These are phyloP conservation scores for Emmelina monodactyla DNA, from an alignment of 2,888 invertebrate genomes.

Conservation along the genomic window DNA sequence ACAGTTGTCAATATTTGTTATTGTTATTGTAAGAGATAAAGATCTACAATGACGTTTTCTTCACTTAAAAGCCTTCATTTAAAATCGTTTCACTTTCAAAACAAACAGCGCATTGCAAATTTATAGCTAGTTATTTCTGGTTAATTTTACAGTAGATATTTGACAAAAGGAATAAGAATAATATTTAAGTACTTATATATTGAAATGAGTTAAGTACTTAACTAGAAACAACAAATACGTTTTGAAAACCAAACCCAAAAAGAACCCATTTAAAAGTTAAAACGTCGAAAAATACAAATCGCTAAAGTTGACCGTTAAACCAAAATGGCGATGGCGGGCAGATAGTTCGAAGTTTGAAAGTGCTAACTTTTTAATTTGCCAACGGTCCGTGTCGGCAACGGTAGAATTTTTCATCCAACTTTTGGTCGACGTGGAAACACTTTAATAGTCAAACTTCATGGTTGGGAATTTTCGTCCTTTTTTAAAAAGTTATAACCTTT, in stretches of 20 bases:
- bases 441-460: slow-evolving; percentile 34
- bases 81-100: too few species aligned
- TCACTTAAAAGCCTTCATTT: too few species aligned
- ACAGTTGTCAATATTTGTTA: too few species aligned
- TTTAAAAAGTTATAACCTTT: too few species aligned
- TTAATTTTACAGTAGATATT: too few species aligned
- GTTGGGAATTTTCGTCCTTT: slow-evolving; percentile 17
- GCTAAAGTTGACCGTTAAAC: slow-evolving; percentile 23
- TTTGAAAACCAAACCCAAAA: slow-evolving; percentile 10
- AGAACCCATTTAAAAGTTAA: slow-evolving; percentile 42
- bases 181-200: too few species aligned
- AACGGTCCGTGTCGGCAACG: slow-evolving; percentile 30
- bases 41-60: too few species aligned
- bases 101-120: too few species aligned
- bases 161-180: too few species aligned
- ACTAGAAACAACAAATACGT: not conserved
- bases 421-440: slow-evolving; percentile 27
- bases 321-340: slow-evolving; percentile 40
- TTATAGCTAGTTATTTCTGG: too few species aligned
- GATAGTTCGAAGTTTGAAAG: slow-evolving; percentile 53
- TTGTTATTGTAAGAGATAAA: too few species aligned
- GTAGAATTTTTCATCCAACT: slow-evolving; percentile 47
- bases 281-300: slow-evolving; percentile 5
- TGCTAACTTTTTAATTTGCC: slow-evolving; percentile 58
- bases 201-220: too few species aligned